Percentiles rank a stretch among this genome's conserved stretches.
These are phyloP conservation scores for Formica selysi DNA, from an alignment of 1,140 invertebrate genomes.

Conservation along the genomic window DNA sequence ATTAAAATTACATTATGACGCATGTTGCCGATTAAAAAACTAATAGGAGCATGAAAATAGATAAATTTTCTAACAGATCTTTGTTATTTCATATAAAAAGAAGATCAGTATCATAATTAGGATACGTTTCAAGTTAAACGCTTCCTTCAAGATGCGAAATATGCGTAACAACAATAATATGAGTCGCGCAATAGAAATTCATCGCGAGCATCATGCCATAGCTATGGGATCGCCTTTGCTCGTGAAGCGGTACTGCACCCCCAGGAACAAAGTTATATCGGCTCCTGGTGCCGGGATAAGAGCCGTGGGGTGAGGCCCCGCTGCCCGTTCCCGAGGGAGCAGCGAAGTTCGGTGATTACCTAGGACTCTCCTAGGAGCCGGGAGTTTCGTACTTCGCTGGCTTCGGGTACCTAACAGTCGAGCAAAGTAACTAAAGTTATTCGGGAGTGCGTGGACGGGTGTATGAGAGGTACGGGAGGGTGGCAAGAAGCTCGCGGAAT, in stretches of 20 bases:
- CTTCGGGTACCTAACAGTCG: constrained; percentile 84
- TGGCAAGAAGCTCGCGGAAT: constrained; percentile 61
- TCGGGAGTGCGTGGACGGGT: constrained; percentile 73
- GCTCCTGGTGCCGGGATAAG: constrained; percentile 75
- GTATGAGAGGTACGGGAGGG: constrained; percentile 57
- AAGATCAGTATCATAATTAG: not conserved
- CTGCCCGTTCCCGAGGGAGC: constrained; percentile 82
- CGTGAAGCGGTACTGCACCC: constrained; percentile 80
- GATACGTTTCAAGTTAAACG: not conserved
- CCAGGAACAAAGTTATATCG: constrained; percentile 86
- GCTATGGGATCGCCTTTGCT: constrained; percentile 71
- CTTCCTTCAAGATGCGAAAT: not conserved
- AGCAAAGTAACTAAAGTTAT: constrained; percentile 85
- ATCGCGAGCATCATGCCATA: constrained; percentile 43
- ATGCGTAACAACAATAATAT: constrained; percentile 34
- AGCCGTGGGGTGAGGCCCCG: constrained; percentile 66
- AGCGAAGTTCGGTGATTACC: constrained; percentile 86
- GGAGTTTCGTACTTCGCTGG: constrained; percentile 85
- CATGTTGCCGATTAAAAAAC: not conserved
- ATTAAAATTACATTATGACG: not conserved
- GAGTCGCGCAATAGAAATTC: constrained; percentile 50
- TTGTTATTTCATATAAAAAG: not conserved
- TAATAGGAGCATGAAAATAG: not conserved
- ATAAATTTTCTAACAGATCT: not conserved
- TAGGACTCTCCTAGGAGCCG: constrained; percentile 85